Evolutionary conservation across 92 coral and sea anemone species (phyloP).

Genomic region (Porites lobata): DNA sequence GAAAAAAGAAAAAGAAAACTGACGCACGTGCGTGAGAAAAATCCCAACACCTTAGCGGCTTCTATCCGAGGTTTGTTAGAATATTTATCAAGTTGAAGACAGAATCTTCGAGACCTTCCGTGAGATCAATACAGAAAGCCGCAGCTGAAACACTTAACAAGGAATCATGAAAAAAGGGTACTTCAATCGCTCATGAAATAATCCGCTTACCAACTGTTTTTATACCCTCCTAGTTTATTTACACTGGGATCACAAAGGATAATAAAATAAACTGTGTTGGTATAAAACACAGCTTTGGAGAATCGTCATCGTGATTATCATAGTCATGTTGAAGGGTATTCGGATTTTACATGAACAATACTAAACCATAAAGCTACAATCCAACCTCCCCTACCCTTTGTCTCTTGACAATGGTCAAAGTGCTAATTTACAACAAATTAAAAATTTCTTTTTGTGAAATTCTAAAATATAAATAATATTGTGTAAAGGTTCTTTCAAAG

Average conservation of each 20-base stretch:
- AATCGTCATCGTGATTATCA: neutral
- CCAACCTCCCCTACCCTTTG: too few relatives aligned
- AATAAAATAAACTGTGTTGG: neutral
- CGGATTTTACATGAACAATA: too few relatives aligned
- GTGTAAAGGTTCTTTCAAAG: too few relatives aligned
- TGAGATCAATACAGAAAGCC: conserved; percentile 7
- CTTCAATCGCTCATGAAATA: neutral
- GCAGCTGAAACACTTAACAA: neutral
- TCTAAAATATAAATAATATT: too few relatives aligned
- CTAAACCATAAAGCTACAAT: too few relatives aligned
- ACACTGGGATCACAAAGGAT: too few relatives aligned
- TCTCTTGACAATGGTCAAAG: too few relatives aligned
- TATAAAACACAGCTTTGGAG: neutral
- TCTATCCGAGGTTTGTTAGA: neutral
- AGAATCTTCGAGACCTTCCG: conserved; percentile 1
- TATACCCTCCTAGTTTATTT: neutral
- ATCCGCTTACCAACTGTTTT: neutral
- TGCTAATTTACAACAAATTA: too few relatives aligned
- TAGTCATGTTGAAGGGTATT: neutral
- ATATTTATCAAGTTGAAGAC: neutral
- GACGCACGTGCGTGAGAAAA: too few relatives aligned
- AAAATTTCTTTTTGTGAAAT: too few relatives aligned
- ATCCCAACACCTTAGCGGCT: neutral
- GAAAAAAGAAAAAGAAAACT: neutral
- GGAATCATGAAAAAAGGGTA: neutral